Base-by-base conservation (phyloP, 2,797 vertebrate genomes). In the Philypnodon macrostomus region DNA sequence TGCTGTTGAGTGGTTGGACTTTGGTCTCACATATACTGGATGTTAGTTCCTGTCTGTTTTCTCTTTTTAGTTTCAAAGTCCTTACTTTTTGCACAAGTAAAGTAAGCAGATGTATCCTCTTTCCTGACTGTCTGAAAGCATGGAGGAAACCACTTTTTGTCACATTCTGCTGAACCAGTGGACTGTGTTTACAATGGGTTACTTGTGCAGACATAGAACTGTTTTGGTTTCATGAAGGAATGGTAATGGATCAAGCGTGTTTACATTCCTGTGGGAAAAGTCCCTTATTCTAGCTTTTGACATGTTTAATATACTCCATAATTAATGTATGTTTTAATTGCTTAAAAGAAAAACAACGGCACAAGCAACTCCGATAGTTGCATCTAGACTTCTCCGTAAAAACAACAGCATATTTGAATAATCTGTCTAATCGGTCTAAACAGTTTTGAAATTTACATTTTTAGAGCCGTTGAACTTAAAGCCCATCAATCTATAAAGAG, bases 201-300 rank as follows among this genome's bases (percentile, higher is more conserved):
- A 31, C 14, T 40, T 65, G 34, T 37, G 47, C 16, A 58, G 65
- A 47, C 35, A 0, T 47, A 32, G 74, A 57, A 70, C 67, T 69
- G 77, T 72, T 53, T 48, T 40, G n/a, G n/a, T n/a, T n/a, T n/a
- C n/a, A n/a, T 41, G 26, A 55, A 53, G 45, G 51, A 54, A 42
- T 13, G 10, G 32, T 27, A 51, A 38, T 36, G 44, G 13, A 15
- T 36, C 15, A 36, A 18, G 15, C 14, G 18, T 17, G 9, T 17
- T 17, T 17, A 36, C 16, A 8, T n/a, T n/a, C n/a, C n/a, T n/a
- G n/a, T n/a, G n/a, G n/a, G n/a, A n/a, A n/a, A n/a, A n/a, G n/a
- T n/a, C n/a, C n/a, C n/a, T n/a, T n/a, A n/a, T n/a, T n/a, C n/a
- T n/a, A n/a, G n/a, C n/a, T n/a, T n/a, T n/a, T n/a, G n/a, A n/a